Base-by-base conservation (phyloP, 2,888 invertebrate species). In the Byasa hedistus region DNA sequence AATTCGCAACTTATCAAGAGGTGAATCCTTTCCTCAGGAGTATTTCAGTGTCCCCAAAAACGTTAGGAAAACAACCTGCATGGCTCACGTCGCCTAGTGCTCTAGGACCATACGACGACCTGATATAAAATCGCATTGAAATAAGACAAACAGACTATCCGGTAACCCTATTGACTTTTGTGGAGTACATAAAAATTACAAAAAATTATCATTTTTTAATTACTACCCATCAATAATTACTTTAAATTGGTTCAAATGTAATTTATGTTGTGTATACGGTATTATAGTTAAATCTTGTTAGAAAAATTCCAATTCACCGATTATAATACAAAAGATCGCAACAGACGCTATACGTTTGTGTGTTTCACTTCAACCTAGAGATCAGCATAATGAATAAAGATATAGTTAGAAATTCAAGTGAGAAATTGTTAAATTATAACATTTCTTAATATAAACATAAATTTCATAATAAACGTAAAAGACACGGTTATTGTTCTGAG, bases 81-180 rank as follows among this genome's bases (percentile, higher is more conserved):
- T 32, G 36, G 57, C 36, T 57, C 21, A 24, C 57, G 0, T 15
- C 17, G 22, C 52, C 2, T 12, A 21, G 15, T 54, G 52, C 22
- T n/a, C 52, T 54, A 15, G 52, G 52, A 15, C 52, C 52, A 15
- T 54, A 54, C 23, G 52, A 54, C 22, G 52, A 54, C 52, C 52
- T 54, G 2, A 54, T 54, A 12, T 54, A 12, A 54, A 54, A 54
- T 10, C 22, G 15, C 2, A 0, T 15, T 17, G 15, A 5, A 48
- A 48, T 17, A 15, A 48, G n/a, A 17, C 7, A 17, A 44, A 39
- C 39, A 44, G 17, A 44, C 48, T 12, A 22, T 3, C 10, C 27
- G 7, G 22, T 54, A 54, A 54, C 12, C 22, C 12, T 54, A 12
- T 54, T 54, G 52, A 54, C 52, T 22, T 54, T 54, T 54, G 52